phyloP scores from a whole-genome alignment of 2,797 vertebrate species.

The Pristis pectinata region DNA sequence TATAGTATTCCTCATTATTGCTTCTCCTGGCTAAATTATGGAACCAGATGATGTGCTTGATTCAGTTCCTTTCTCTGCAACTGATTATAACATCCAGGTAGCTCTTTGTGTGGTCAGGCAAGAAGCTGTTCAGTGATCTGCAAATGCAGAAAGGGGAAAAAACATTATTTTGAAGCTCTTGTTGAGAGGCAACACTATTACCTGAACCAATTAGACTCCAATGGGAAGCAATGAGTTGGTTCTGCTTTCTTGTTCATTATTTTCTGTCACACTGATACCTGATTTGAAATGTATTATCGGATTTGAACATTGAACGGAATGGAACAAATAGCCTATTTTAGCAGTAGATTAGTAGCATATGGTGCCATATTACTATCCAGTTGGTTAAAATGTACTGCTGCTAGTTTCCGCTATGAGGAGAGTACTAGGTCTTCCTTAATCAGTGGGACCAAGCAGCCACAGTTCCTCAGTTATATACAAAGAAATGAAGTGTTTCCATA shows the following conservation, averaged over 20 bases:
- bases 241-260: slow-evolving; percentile 77
- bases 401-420: slow-evolving; percentile 72
- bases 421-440: slow-evolving; percentile 73
- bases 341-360: slow-evolving; percentile 79
- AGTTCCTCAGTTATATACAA: slow-evolving; percentile 73
- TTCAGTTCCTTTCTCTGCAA: slow-evolving; percentile 46
- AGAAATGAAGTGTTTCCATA: slow-evolving; percentile 58
- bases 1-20: background rate
- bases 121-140: slow-evolving; percentile 76
- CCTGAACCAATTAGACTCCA: slow-evolving; percentile 78
- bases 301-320: slow-evolving; percentile 74
- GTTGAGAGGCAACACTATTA: slow-evolving; percentile 81
- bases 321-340: slow-evolving; percentile 78
- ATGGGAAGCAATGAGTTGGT: slow-evolving; percentile 75
- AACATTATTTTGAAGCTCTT: slow-evolving; percentile 76
- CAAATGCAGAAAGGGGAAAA: slow-evolving; percentile 69
- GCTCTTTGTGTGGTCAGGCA: slow-evolving; percentile 73
- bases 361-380: slow-evolving; percentile 80
- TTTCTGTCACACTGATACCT: slow-evolving; percentile 81
- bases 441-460: slow-evolving; percentile 68
- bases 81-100: slow-evolving; percentile 78
- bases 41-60: no score
- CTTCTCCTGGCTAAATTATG: background rate
- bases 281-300: slow-evolving; percentile 81
- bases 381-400: slow-evolving; percentile 75